Conservation (phyloP, 2,888 invertebrate genomes). For the Drosophila algonquin region DNA sequence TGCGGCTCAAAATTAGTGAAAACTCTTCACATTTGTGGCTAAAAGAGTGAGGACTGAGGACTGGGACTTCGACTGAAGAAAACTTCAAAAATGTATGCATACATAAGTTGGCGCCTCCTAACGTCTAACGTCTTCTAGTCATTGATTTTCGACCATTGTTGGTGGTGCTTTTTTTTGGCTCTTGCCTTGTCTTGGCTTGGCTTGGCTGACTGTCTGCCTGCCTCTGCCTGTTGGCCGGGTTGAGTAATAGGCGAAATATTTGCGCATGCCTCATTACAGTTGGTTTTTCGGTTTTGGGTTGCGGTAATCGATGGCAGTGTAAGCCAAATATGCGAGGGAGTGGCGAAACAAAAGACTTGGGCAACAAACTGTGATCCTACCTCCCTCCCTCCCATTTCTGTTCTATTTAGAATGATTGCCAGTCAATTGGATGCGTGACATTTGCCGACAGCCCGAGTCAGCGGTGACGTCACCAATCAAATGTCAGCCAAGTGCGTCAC, state of each 20-base stretch:
- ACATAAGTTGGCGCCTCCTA: slow-evolving; percentile 65
- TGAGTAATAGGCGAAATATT: slow-evolving; percentile 76
- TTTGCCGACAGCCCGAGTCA: slow-evolving; percentile 36
- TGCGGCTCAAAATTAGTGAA: slow-evolving; percentile 74
- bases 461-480: slow-evolving; percentile 76
- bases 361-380: slow-evolving; percentile 58
- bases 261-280: slow-evolving; percentile 76
- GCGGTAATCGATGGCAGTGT: slow-evolving; percentile 69
- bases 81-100: slow-evolving; percentile 66
- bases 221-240: slow-evolving; percentile 26
- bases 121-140: slow-evolving; percentile 49
- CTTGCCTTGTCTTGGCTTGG: slow-evolving; percentile 6
- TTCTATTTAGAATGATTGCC: slow-evolving; percentile 58
- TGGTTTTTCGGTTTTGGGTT: slow-evolving; percentile 54
- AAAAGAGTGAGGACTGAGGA: slow-evolving; percentile 58
- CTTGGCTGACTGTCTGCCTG: slow-evolving; percentile 39
- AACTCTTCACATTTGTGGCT: slow-evolving; percentile 74
- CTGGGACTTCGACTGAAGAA: slow-evolving; percentile 33
- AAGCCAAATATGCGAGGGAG: slow-evolving; percentile 60
- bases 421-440: slow-evolving; percentile 38
- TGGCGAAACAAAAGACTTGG: slow-evolving; percentile 73
- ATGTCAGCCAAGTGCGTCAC: slow-evolving; percentile 76
- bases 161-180: slow-evolving; percentile 12
- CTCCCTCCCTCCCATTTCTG: slow-evolving; percentile 24
- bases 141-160: slow-evolving; percentile 55